Base-by-base conservation (phyloP, 2,888 invertebrate species). In the Mellilla xanthometata region DNA sequence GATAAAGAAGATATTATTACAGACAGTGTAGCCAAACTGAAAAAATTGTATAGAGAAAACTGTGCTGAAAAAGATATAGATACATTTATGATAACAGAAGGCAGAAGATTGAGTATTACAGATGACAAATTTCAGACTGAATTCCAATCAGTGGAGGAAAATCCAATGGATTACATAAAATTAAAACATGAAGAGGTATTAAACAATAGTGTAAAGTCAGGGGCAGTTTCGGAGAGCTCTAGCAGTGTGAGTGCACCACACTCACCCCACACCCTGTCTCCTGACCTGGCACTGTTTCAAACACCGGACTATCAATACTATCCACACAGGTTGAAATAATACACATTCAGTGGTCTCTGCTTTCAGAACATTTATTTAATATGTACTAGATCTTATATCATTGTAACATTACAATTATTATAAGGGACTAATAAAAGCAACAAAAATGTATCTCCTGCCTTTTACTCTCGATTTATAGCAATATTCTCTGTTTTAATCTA, bases 221-320 rank as follows among this genome's bases (percentile, higher is more conserved):
- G 9, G 7, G 10, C 27, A 2, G 11, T 19, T 8, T 35, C 35
- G 1, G 11, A 13, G 3, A 34, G 29, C 6, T 10, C 8, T 2
- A n/a, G n/a, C n/a, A 24, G 24, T 23, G n/a, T 5, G 23, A 23
- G 23, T n/a, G n/a, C 4, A 8, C 8, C 24, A 24, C 24, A 5
- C 2, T 24, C 24, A 24, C 24, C 24, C 4, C n/a, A 5, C 4
- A 3, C 24, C 4, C 24, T 24, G 24, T 24, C 7, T 1, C 24
- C 24, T 3, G 24, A 24, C 24, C 8, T 24, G 1, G 8, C n/a
- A 24, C n/a, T 24, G 7, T 32, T 1, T 33, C 68, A 76, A 29
- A 77, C 81, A n/a, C 85, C 85, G 3, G 76, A 82, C 39, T 82
- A 82, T 57, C 60, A 61, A 26, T 85, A 72, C 54, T 85, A 76